These are phyloP conservation scores for Theretra japonica DNA, from an alignment of 2,888 invertebrate genomes.

Conservation along the genomic window DNA sequence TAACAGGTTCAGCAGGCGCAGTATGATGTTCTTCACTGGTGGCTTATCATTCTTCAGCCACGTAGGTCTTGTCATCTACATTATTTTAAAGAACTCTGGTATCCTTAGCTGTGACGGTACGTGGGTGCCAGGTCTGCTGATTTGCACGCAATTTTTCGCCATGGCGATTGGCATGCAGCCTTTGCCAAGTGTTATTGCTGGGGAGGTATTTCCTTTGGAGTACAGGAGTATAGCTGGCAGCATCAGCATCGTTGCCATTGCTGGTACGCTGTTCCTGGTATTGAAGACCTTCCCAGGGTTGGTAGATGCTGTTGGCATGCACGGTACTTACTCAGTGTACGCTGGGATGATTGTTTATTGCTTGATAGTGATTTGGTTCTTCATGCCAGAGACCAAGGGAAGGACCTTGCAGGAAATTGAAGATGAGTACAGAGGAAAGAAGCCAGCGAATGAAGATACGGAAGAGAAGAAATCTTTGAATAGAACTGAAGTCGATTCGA, in stretches of 20 bases:
- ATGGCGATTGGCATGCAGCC: constrained; percentile 85
- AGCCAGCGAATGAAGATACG: constrained; percentile 30
- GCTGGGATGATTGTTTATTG: constrained; percentile 56
- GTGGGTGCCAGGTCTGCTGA: constrained; percentile 56
- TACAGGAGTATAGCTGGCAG: constrained; percentile 84
- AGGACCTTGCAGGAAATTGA: constrained; percentile 65
- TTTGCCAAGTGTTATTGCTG: constrained; percentile 88
- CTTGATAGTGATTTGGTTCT: constrained; percentile 53
- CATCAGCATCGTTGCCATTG: constrained; percentile 54
- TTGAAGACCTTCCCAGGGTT: constrained; percentile 49
- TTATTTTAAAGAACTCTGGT: constrained; percentile 51
- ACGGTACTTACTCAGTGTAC: constrained; percentile 55
- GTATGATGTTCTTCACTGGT: constrained; percentile 60
- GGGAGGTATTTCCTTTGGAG: constrained; percentile 87
- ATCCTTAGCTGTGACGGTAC: constrained; percentile 56
- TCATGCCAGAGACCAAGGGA: constrained; percentile 66
- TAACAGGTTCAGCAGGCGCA: constrained; percentile 77
- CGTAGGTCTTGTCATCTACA: constrained; percentile 58
- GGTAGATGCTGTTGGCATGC: constrained; percentile 43
- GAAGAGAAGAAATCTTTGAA: constrained; percentile 20
- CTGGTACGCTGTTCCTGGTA: constrained; percentile 46
- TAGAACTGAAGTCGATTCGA: background rate
- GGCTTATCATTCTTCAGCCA: constrained; percentile 58
- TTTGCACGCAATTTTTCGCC: constrained; percentile 78
- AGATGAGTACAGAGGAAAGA: constrained; percentile 59